A percentile compares a stretch with the other conserved stretches of the same genome.
phyloP scores from a whole-genome alignment of 2,888 invertebrate genomes.

The Ptychoptera albimana region DNA sequence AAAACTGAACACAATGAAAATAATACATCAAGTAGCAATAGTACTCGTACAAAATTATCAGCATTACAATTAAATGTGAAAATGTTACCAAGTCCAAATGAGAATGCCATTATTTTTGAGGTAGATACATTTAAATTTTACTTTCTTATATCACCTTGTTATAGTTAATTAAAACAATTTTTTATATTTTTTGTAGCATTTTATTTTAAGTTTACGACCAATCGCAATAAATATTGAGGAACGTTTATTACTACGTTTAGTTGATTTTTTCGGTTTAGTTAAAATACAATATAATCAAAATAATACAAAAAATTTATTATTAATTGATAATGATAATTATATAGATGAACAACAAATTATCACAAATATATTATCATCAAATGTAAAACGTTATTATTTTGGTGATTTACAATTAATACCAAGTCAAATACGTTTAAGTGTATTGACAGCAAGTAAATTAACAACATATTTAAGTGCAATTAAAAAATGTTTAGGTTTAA shows the following conservation, averaged over 20 bases:
- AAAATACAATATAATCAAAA: slow-evolving; percentile 33
- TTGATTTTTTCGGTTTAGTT: slow-evolving; percentile 41
- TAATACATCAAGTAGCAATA: slow-evolving; percentile 2
- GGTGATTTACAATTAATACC: slow-evolving; percentile 63
- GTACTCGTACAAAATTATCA: slow-evolving; percentile 27
- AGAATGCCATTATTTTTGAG: slow-evolving; percentile 78
- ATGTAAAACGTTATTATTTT: slow-evolving; percentile 76
- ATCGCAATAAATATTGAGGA: slow-evolving; percentile 82
- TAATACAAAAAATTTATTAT: slow-evolving; percentile 9
- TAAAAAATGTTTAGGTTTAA: slow-evolving; percentile 73
- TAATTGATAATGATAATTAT: slow-evolving; percentile 40
- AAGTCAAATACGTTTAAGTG: slow-evolving; percentile 72
- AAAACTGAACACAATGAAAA: slow-evolving; percentile 31
- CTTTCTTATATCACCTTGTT: too few species aligned
- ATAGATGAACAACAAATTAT: slow-evolving; percentile 64
- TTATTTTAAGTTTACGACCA: slow-evolving; percentile 66
- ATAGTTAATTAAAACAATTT: slow-evolving; percentile 22
- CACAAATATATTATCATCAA: slow-evolving; percentile 62
- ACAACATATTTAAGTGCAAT: slow-evolving; percentile 57
- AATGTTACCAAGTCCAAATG: slow-evolving; percentile 49
- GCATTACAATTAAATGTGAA: slow-evolving; percentile 69
- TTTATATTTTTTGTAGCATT: slow-evolving; percentile 30
- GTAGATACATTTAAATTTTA: slow-evolving; percentile 23
- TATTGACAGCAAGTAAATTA: slow-evolving; percentile 75
- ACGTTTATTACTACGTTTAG: slow-evolving; percentile 55